These are phyloP conservation scores for Tetrao urogallus DNA, from an alignment of 2,113 vertebrate species.

Conservation along the genomic window DNA sequence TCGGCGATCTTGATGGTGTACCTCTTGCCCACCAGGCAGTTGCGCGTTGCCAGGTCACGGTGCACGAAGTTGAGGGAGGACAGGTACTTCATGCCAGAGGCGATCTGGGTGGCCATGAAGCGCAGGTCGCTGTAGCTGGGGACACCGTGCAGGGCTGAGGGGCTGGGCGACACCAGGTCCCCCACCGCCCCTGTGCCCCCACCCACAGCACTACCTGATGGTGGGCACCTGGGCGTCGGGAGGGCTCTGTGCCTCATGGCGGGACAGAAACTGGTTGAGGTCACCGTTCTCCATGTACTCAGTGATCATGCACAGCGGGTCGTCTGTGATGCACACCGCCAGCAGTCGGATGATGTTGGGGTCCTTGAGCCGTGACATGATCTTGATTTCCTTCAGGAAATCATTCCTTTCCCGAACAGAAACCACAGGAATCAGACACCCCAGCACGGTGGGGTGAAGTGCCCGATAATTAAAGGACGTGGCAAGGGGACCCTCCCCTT, in stretches of 20 bases:
- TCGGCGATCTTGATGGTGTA: constrained; percentile 98
- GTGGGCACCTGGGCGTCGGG: constrained; percentile 59
- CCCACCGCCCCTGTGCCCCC: fast-evolving
- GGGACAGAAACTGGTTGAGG: constrained; percentile 96
- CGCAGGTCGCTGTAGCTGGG: constrained; percentile 83
- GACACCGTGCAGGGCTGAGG: background rate
- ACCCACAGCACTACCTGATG: constrained; percentile 77
- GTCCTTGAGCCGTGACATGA: constrained; percentile 95
- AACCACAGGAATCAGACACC: constrained; percentile 19
- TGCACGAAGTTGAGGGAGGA: constrained; percentile 98
- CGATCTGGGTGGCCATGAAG: constrained; percentile 92
- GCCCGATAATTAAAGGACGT: fast-evolving
- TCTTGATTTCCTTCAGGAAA: constrained; percentile 98
- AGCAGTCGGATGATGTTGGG: constrained; percentile 95
- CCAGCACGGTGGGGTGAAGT: background rate
- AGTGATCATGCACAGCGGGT: constrained; percentile 97
- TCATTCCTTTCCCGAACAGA: constrained; percentile 87
- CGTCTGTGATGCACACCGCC: constrained; percentile 91
- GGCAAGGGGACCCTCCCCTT: background rate
- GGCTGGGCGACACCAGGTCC: fast-evolving
- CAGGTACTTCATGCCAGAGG: constrained; percentile 97
- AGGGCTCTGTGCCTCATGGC: constrained; percentile 79
- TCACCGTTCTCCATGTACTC: constrained; percentile 99
- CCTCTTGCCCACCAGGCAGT: constrained; percentile 94
- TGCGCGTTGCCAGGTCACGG: constrained; percentile 95